Evolutionary conservation across 1,140 invertebrate genomes (phyloP), one percentile per base, ranked within the genome.

Genomic region (Tachypleus tridentatus): DNA sequence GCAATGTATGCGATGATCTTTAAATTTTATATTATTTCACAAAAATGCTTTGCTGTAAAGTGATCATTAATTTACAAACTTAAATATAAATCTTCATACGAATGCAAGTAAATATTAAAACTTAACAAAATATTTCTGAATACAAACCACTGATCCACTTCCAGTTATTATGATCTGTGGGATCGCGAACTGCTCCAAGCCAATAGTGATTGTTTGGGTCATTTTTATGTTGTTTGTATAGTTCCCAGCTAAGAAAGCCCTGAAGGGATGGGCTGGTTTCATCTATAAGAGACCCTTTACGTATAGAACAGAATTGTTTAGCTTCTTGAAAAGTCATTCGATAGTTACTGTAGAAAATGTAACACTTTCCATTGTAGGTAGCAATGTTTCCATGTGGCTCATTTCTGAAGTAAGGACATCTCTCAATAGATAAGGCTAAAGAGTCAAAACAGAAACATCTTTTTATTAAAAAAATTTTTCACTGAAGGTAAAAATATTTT

Each of bases 341-440:
- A 72, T 93, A 89, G 50, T 89, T 80, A 72, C 93, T 91, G 77
- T 95, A 94, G 78, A 96, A 97, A 66, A 93, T 91, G 74, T 97
- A 97, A 76, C 93, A 97, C 78, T 95, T 95, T 60, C 92, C 92
- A 73, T 95, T 95, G 77, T 96, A 97, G 0, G 92, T 95, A 3
- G 92, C 90, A 0, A 90, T 89, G 51, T 88, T 90, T 9, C 92
- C 93, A 1, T 90, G 89, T 0, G 91, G 91, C 74, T 94, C 91
- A 74, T 95, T 91, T 49, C 91, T 76, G 76, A 94, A 94, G 68
- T 92, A 89, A 0, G 92, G 92, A 76, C 92, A 96, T 64, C 92
- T 81, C 77, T 95, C 93, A 65, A 95, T 93, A 0, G 92, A 92
- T 65, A 96, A 74, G 2, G 92, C 93, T 85, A 69, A 3, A 61